Conservation (phyloP, 2,113 vertebrate species). For the Hemiscyllium ocellatum region DNA sequence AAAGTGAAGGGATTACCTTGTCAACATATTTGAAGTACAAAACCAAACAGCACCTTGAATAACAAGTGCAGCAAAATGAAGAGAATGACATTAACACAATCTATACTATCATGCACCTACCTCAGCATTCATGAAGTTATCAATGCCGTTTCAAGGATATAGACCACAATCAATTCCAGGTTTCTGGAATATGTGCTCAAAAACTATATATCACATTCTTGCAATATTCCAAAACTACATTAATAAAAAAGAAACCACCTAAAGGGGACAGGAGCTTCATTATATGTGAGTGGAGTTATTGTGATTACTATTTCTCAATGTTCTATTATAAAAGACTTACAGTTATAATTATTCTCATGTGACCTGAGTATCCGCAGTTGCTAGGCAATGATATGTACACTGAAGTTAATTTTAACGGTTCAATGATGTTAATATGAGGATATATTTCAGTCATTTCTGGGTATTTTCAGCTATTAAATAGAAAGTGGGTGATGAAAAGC, state of each 20-base stretch:
- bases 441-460: background rate
- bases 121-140: background rate
- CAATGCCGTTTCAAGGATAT: background rate
- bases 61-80: background rate
- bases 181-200: background rate
- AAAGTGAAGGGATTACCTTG: background rate
- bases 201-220: background rate
- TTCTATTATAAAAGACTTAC: background rate
- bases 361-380: background rate
- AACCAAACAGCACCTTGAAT: background rate
- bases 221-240: background rate
- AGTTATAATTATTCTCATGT: conserved; percentile 8
- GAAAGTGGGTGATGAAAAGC: background rate
- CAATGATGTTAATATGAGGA: background rate
- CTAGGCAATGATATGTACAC: background rate
- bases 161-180: background rate
- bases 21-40: background rate
- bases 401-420: background rate
- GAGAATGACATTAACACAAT: background rate
- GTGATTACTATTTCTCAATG: background rate
- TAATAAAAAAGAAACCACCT: background rate
- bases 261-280: background rate
- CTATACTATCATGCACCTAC: background rate
- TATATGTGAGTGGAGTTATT: background rate
- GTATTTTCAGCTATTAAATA: background rate